These are phyloP conservation scores for Ochlodes sylvanus DNA, from an alignment of 2,888 invertebrate genomes.

Conservation along the genomic window DNA sequence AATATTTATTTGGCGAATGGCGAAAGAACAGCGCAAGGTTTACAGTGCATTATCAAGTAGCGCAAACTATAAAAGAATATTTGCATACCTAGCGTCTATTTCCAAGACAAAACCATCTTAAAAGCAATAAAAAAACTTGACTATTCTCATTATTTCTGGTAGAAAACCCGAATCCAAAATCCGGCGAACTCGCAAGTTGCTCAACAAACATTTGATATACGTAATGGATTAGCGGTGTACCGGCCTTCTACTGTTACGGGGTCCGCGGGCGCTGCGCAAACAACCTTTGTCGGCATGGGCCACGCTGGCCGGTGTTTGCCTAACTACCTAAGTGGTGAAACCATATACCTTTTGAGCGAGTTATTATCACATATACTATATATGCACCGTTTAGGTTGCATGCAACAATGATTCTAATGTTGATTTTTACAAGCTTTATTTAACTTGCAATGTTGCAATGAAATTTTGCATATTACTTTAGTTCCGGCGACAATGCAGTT, in stretches of 20 bases:
- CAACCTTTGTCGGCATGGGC: slow-evolving; percentile 28
- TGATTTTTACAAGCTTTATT: no score
- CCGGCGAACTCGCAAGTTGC: slow-evolving; percentile 32
- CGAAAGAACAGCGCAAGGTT: no score
- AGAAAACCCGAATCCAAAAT: slow-evolving; percentile 40
- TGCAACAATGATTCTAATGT: no score
- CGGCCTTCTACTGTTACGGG: slow-evolving; percentile 21
- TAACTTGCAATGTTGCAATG: no score
- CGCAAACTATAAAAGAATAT: not conserved
- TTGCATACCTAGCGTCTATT: not conserved
- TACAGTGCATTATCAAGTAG: no score
- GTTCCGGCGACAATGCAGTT: no score
- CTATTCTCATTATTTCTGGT: not conserved
- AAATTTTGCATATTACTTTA: no score
- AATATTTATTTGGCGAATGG: no score
- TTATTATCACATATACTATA: not conserved
- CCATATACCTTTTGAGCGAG: slow-evolving; percentile 1
- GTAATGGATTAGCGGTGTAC: slow-evolving; percentile 48
- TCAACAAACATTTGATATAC: slow-evolving; percentile 45
- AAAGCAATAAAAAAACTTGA: not conserved
- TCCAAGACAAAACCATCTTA: not conserved
- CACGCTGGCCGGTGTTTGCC: slow-evolving; percentile 3
- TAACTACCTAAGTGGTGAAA: not conserved
- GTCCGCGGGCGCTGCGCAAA: slow-evolving; percentile 31
- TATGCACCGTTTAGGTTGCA: not conserved